Evolutionary conservation across 2,888 invertebrate genomes (phyloP), one percentile per base, ranked within the genome.

Genomic region (Hirtodrosophila confusa): DNA sequence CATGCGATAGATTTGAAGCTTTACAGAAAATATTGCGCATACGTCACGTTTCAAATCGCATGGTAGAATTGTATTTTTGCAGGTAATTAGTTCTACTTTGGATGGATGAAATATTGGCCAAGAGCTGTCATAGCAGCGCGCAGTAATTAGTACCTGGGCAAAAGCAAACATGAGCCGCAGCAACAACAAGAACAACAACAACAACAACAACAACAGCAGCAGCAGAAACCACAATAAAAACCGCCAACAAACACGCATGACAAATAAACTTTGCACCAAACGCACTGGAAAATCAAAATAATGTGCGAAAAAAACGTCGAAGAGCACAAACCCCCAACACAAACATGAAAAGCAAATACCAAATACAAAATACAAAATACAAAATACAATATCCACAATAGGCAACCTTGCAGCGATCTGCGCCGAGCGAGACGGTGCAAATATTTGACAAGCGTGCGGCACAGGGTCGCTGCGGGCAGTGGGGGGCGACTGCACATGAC

Each of bases 261-360:
- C 72, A 73, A 77, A 78, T 56, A 67, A 45, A 39, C 54, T 51
- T 40, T 47, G 54, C 68, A 65, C 60, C 61, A 78, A 94, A 88
- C 92, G 93, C 69, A 65, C 58, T 57, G 69, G 56, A 79, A 80
- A 83, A 68, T 70, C 24, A 2, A 64, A 60, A 55, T 54, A 23
- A 47, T 33, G 64, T 53, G 70, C 75, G 43, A 75, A 76, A 62
- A 69, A 55, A 45, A 56, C 37, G 37, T 40, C 29, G 47, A 65
- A 80, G 50, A 61, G 44, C 60, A 62, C 37, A 45, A 41, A 41
- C 43, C 31, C 7, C 41, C 12, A 57, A 56, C n/a, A 44, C 24
- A 56, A 51, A 61, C 31, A 11, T 31, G 31, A 37, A 45, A 43
- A 39, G 11, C 36, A 61, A 55, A 69, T 41, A 60, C n/a, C 17